Evolutionary conservation across 2,113 vertebrate genomes (phyloP), one percentile per base, ranked within the genome.

Genomic region (Pelobates fuscus): DNA sequence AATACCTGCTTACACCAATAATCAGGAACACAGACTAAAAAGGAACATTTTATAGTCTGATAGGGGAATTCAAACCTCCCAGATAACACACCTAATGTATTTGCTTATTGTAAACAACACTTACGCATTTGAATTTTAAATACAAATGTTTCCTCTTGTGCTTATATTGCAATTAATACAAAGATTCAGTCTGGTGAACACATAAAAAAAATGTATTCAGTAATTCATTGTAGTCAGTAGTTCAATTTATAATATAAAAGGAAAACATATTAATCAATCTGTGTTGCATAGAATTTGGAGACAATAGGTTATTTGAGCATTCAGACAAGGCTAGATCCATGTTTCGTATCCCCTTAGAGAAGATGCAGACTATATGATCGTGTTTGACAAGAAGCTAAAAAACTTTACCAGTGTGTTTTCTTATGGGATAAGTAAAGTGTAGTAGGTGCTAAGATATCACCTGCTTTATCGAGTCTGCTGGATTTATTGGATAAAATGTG

Each of bases 181-280:
- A 64, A 14, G 26, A 72, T 72, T 63, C 27, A 54, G 44, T 63
- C 43, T 41, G 59, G 59, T 63, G 21, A 52, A 23, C 27, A 63
- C 29, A 29, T 32, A 54, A 24, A 62, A 69, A 49, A n/a, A 37
- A 37, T 10, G 18, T 63, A 20, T 27, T 63, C 44, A 30, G 43
- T 63, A 54, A 52, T 52, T 72, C 44, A 63, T 63, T 72, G 27
- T 46, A 32, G 20, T 62, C 61, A 72, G 70, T 44, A 63, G 24
- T 72, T 37, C 20, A 71, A 63, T 63, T 72, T 72, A 30, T 54
- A 72, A 62, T 62, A 49, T 30, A 63, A 72, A 72, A 63, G 52
- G 41, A 63, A 63, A 63, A 63, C 44, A 54, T 60, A 70, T 63
- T 71, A 64, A 72, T 72, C 26, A 63, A 26, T 44, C 30, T 14